Evolutionary conservation across 2,113 vertebrate genomes (phyloP).

Genomic region (Pangasianodon gigas): DNA sequence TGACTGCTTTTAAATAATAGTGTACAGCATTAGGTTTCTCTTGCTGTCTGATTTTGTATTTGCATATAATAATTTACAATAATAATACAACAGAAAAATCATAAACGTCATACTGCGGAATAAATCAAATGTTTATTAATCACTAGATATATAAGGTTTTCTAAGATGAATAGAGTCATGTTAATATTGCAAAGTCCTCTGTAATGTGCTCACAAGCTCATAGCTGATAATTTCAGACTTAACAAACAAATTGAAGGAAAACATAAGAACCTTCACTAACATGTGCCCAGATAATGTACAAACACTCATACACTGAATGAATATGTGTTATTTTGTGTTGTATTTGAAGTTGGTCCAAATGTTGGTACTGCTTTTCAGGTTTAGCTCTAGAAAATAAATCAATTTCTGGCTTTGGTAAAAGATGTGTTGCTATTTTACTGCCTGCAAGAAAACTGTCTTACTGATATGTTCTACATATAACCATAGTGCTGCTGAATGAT

Average conservation of each 20-base stretch:
- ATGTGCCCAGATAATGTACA: neutral
- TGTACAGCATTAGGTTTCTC: neutral
- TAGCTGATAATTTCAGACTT: neutral
- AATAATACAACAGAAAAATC: neutral
- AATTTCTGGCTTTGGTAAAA: neutral
- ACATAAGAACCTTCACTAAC: neutral
- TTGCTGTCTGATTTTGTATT: neutral
- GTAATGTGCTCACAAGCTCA: neutral
- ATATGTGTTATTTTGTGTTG: neutral
- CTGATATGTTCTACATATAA: neutral
- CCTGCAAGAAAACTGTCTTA: neutral
- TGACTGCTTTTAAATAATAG: neutral
- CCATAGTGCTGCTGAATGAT: too few species aligned
- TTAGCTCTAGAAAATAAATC: neutral
- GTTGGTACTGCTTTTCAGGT: neutral
- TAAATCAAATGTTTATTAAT: neutral
- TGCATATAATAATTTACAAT: neutral
- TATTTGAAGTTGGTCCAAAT: neutral
- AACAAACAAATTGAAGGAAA: neutral
- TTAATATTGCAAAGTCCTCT: neutral
- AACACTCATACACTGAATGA: neutral
- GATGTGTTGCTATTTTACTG: too few species aligned
- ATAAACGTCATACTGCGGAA: neutral
- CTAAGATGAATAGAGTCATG: neutral
- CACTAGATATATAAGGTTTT: neutral